Evolutionary conservation across 1,140 invertebrate species (phyloP), one percentile per base, ranked within the genome.

Genomic region (Sarcophaga peregrina): DNA sequence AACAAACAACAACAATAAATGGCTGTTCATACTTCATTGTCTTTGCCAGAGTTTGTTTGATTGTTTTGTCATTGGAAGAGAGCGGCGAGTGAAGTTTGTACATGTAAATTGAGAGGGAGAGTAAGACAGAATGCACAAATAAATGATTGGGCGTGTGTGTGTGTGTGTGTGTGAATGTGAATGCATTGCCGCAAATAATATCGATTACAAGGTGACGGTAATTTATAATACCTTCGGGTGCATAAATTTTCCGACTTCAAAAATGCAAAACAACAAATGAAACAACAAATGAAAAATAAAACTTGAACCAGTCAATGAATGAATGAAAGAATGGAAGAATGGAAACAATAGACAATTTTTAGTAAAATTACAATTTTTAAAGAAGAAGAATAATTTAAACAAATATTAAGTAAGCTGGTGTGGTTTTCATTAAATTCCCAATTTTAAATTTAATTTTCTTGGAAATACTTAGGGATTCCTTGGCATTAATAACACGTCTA

Each of bases 181-280:
- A 74, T 74, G 9, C 73, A 74, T 78, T 78, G 75, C 75, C 75
- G 75, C 75, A 78, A 78, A 78, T 78, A 78, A 78, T 78, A 78
- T 78, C 75, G 75, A 78, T 78, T 78, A 20, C 75, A 78, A 78
- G 75, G 75, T 78, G 75, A 78, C 75, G 20, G 75, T 78, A 78
- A 78, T 78, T 78, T 78, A 78, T 78, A 78, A 78, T 78, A 78
- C 75, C 75, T 20, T 45, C 47, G 75, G 75, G 75, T 48, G 75
- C 25, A 78, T 78, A 78, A 78, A 78, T 78, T 78, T 78, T 52
- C 50, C 1, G n/a, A 58, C 54, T 58, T 58, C 54, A 25, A 68
- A 68, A 68, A 68, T 25, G n/a, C 4, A 8, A 68, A 20, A 25
- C 8, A 20, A 68, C 62, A 68, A 68, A 20, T 68, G 9, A 20